Conservation (phyloP, 2,888 invertebrate species). For the Caenorhabditis auriculariae region DNA sequence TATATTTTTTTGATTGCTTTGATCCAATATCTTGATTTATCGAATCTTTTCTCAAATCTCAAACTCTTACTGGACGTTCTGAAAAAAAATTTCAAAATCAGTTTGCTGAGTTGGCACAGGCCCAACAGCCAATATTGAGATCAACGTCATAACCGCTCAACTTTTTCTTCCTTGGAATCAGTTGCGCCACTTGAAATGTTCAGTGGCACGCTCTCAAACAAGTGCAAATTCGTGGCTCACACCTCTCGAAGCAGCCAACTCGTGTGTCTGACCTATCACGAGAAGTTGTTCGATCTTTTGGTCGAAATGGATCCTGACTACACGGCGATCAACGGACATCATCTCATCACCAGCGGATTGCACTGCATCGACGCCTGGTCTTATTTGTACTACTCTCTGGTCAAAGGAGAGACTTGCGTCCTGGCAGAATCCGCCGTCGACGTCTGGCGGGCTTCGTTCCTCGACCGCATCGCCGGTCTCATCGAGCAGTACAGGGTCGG, state of each 20-base stretch:
- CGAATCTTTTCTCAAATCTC: too few species aligned
- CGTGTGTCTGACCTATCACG: conserved; percentile 18
- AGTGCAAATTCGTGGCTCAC: conserved; percentile 21
- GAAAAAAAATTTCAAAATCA: too few species aligned
- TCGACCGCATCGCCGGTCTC: conserved; percentile 30
- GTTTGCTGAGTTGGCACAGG: too few species aligned
- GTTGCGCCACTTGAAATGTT: too few species aligned
- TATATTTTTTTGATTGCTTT: too few species aligned
- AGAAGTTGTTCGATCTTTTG: conserved; percentile 16
- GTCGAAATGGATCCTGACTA: conserved; percentile 5
- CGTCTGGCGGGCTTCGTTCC: conserved; percentile 32
- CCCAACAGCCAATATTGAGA: too few species aligned
- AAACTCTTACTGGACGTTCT: too few species aligned
- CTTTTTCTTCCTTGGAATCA: too few species aligned
- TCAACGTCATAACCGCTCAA: too few species aligned
- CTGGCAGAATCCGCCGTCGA: conserved; percentile 27
- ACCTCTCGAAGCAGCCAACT: conserved; percentile 11
- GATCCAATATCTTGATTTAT: too few species aligned
- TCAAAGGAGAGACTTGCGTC: conserved; percentile 25
- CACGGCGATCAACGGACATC: conserved; percentile 6
- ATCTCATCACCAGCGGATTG: conserved; percentile 27
- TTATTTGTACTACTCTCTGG: conserved; percentile 19
- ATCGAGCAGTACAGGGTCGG: conserved; percentile 31
- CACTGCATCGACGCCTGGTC: conserved; percentile 24
- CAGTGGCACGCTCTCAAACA: conserved; percentile 9